Conservation (phyloP, 2,888 invertebrate species). For the Hydrotaea cyrtoneurina region DNA sequence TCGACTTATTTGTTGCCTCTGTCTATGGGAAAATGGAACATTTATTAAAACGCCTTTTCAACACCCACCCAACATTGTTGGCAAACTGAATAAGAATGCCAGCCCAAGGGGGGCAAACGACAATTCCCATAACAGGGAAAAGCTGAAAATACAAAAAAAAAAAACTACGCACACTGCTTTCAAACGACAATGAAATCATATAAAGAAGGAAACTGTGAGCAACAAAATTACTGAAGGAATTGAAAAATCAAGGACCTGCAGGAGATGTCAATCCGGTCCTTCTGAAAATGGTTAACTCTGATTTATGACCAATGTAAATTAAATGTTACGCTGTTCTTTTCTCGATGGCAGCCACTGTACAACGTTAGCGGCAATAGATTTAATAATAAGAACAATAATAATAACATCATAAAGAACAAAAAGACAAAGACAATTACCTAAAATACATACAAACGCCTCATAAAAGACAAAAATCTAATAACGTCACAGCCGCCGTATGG, state of each 20-base stretch:
- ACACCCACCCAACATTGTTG: not conserved
- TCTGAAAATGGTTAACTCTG: no score
- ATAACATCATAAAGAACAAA: not conserved
- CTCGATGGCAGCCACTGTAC: not conserved
- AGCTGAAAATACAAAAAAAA: not conserved
- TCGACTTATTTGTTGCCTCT: not conserved
- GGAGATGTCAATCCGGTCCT: no score
- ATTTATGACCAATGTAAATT: no score
- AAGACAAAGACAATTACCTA: slow-evolving; percentile 20
- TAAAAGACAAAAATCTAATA: slow-evolving; percentile 44
- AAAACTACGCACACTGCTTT: no score
- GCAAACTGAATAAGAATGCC: not conserved
- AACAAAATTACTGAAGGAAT: no score
- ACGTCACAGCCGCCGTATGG: slow-evolving; percentile 61
- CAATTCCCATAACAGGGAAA: not conserved
- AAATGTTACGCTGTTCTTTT: no score
- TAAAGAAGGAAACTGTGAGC: no score
- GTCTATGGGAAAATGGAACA: no score
- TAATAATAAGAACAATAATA: slow-evolving; percentile 10
- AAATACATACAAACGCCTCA: not conserved
- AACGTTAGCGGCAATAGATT: not conserved
- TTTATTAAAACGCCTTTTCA: slow-evolving; percentile 16
- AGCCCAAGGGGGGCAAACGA: not conserved
- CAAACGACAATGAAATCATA: no score
- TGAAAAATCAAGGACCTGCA: no score